Evolutionary conservation across 2,797 vertebrate species (phyloP).

Genomic region (Sebastes taczanowskii): DNA sequence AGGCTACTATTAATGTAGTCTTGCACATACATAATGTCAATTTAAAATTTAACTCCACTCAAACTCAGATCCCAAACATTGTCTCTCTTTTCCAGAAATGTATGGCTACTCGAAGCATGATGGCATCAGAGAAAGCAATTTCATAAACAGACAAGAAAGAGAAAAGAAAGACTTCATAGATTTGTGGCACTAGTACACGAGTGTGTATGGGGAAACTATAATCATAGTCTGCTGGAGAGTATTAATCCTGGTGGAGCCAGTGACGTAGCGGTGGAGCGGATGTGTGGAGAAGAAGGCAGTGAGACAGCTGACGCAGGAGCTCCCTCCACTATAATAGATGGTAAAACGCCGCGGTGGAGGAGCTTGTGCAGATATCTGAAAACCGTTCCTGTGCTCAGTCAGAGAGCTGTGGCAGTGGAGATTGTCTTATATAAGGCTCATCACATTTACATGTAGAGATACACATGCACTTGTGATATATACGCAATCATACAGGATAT

Average conservation of each 20-base stretch:
- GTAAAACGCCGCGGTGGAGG: slow-evolving; percentile 26
- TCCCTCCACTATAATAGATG: slow-evolving; percentile 28
- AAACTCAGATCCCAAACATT: slow-evolving; percentile 21
- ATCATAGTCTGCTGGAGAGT: slow-evolving; percentile 47
- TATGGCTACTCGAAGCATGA: slow-evolving; percentile 10
- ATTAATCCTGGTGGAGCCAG: slow-evolving; percentile 48
- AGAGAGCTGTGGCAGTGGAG: slow-evolving; percentile 61
- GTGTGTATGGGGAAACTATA: slow-evolving; percentile 31
- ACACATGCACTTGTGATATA: slow-evolving; percentile 36
- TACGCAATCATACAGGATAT: slow-evolving; percentile 17
- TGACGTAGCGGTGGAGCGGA: slow-evolving; percentile 22
- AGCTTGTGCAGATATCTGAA: slow-evolving; percentile 55
- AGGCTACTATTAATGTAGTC: slow-evolving; percentile 41
- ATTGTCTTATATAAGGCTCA: slow-evolving; percentile 74
- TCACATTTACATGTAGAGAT: slow-evolving; percentile 49
- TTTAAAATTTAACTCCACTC: slow-evolving; percentile 25
- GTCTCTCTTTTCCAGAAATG: slow-evolving; percentile 12
- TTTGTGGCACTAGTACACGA: slow-evolving; percentile 42
- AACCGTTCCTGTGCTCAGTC: slow-evolving; percentile 52
- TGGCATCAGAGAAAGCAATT: not conserved
- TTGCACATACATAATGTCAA: slow-evolving; percentile 38
- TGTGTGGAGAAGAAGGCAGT: slow-evolving; percentile 75
- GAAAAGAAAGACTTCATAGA: slow-evolving; percentile 21
- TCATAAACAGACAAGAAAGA: slow-evolving; percentile 2
- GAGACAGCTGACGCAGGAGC: slow-evolving; percentile 74